Evolutionary conservation across 2,113 vertebrate species (phyloP).

Genomic region (western clawed frog (Xenopus tropicalis)): UCB_Xtro_10.0 CM004450.2:128757501-128758000

Average conservation of each 20-base stretch:
- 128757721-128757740: slow-evolving; percentile 24
- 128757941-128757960: slow-evolving; percentile 33
- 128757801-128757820: slow-evolving; percentile 32
- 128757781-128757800: slow-evolving; percentile 40
- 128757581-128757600: neutral
- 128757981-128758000: neutral
- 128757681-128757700: slow-evolving; percentile 1
- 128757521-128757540: slow-evolving; percentile 22
- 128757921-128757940: neutral
- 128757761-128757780: slow-evolving; percentile 43
- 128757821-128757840: slow-evolving; percentile 35
- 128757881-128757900: slow-evolving; percentile 18
- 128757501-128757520: slow-evolving; percentile 3
- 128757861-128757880: slow-evolving; percentile 35
- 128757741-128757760: slow-evolving; percentile 28
- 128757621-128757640: slow-evolving; percentile 37
- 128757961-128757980: neutral
- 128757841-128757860: slow-evolving; percentile 6
- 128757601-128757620: slow-evolving; percentile 1
- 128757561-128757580: slow-evolving; percentile 29
- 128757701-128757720: slow-evolving; percentile 34
- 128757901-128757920: slow-evolving; percentile 18
- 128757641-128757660: slow-evolving; percentile 26
- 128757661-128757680: slow-evolving; percentile 31
- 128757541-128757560: slow-evolving; percentile 18